Evolutionary conservation across 2,888 invertebrate species (phyloP), one percentile per base, ranked within the genome.

Genomic region (Synanthedon vespiformis): DNA sequence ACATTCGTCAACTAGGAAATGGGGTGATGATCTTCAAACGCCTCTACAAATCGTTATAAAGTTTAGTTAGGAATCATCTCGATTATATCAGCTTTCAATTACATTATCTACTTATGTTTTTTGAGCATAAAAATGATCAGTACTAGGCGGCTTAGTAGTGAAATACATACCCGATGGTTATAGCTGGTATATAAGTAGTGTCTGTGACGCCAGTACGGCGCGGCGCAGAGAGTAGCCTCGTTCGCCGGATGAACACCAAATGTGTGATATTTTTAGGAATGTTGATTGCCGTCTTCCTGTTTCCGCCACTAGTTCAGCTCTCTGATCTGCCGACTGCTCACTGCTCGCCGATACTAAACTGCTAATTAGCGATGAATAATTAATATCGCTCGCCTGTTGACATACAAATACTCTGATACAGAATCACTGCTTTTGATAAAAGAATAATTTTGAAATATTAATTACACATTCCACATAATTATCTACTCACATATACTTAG

Each of bases 241-340:
- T 53, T 68, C 74, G 72, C 79, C 86, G 86, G 84, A 84, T 81
- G 85, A 80, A 76, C 80, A 81, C 86, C 84, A 82, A 86, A 86
- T 82, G 87, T 81, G 84, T 80, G 78, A 81, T 87, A 87, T 87
- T 86, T 87, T 84, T 87, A 84, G 85, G 79, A 78, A 82, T 80
- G 86, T 85, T 86, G 87, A 86, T 87, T 84, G 78, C 82, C 63
- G 68, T 68, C 79, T 87, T 87, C 87, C 87, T 82, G 86, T 86
- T 81, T 87, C 87, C 87, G 83, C 77, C 76, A 73, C 62, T 63
- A 61, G 60, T 56, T 27, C 51, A 51, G 58, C 67, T 74, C 80
- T 80, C 67, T 80, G 81, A 82, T 83, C 76, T 74, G 68, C 75
- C 77, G 75, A 60, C 68, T 58, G 54, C 56, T 61, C 64, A 60